Evolutionary conservation across 2,113 vertebrate genomes (phyloP).

Genomic region (Ovis canadensis): DNA sequence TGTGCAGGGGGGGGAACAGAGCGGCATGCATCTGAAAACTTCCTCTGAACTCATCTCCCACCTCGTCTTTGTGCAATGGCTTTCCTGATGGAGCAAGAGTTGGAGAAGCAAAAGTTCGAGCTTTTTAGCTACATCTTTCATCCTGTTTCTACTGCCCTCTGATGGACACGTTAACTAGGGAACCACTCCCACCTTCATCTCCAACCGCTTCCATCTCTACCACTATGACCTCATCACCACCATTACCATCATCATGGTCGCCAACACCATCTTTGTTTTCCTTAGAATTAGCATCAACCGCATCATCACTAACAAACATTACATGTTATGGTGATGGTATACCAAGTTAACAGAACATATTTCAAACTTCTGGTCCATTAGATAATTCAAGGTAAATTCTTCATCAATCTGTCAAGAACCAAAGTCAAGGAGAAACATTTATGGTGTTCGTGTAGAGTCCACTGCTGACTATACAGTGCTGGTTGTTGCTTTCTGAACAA

Average conservation of each 20-base stretch:
- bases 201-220: neutral
- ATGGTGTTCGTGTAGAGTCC: neutral
- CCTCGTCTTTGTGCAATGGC: neutral
- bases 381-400: neutral
- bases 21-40: neutral
- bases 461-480: no score
- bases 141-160: slow-evolving; percentile 1
- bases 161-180: neutral
- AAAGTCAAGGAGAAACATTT: neutral
- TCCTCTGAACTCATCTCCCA: neutral
- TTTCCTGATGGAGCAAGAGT: slow-evolving; percentile 1
- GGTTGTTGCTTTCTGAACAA: neutral
- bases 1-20: neutral
- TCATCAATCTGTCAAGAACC: neutral
- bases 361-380: neutral
- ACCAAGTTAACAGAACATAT: neutral
- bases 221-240: neutral
- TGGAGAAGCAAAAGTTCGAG: neutral
- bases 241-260: neutral
- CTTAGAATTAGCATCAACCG: neutral
- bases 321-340: neutral
- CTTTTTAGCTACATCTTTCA: neutral
- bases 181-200: neutral
- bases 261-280: neutral
- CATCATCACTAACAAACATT: neutral